These are phyloP conservation scores for Tinamus guttatus DNA, from an alignment of 2,113 vertebrate genomes.

Conservation along the genomic window DNA sequence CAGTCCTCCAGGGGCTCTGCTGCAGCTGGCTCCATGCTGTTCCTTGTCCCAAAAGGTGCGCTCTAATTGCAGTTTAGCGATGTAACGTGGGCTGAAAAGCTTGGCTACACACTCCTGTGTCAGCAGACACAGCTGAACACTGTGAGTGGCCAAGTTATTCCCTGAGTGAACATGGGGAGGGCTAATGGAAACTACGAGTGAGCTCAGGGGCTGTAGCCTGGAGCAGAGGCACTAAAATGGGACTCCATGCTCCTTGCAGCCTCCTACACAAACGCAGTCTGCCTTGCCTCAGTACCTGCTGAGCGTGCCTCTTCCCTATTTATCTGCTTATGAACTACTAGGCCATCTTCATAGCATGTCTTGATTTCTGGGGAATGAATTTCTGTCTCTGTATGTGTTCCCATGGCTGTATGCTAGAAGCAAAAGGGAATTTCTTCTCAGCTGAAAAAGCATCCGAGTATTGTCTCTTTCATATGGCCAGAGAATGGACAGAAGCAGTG, in stretches of 20 bases:
- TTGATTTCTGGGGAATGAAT: accelerated
- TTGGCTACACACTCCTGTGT: background rate
- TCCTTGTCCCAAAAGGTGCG: background rate
- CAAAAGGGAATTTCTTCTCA: background rate
- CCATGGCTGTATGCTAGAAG: background rate
- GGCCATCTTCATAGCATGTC: background rate
- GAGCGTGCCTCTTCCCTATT: background rate
- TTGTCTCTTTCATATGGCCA: background rate
- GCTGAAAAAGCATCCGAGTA: background rate
- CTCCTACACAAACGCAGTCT: background rate
- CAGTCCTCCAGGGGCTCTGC: background rate
- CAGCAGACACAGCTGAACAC: background rate
- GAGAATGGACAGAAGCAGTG: background rate
- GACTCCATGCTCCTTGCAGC: background rate
- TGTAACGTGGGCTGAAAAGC: background rate
- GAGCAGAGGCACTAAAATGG: background rate
- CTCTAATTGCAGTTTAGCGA: background rate
- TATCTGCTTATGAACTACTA: background rate
- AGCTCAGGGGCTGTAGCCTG: background rate
- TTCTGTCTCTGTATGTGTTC: background rate
- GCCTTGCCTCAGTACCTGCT: background rate
- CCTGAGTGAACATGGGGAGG: background rate
- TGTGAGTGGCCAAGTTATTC: background rate
- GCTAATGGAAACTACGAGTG: background rate
- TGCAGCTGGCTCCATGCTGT: background rate